phyloP scores from a whole-genome alignment of 2,797 vertebrate genomes.

The Apodemus agrarius region DNA sequence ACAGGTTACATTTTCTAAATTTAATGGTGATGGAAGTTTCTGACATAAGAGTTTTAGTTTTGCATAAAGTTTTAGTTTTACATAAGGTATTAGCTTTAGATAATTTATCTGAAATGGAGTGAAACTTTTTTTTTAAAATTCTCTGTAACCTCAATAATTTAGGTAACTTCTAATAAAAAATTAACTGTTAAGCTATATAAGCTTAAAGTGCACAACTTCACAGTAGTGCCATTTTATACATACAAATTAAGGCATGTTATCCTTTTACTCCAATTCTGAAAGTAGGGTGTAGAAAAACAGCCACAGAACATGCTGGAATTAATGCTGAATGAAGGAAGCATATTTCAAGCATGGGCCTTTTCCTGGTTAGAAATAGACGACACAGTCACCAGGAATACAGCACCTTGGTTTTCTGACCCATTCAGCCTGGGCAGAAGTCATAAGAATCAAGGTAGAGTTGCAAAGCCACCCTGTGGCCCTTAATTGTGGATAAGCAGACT shows the following conservation, averaged over 20 bases:
- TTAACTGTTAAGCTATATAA: neutral
- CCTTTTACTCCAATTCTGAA: neutral
- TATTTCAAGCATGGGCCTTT: neutral
- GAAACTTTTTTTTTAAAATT: constrained; percentile 1
- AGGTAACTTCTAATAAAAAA: constrained; percentile 54
- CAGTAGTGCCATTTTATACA: constrained; percentile 34
- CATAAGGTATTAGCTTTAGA: constrained; percentile 9
- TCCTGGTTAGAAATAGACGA: neutral
- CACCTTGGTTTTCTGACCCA: neutral
- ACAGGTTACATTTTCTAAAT: constrained; percentile 42
- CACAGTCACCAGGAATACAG: neutral
- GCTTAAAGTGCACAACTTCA: constrained; percentile 12
- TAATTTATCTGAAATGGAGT: constrained; percentile 38
- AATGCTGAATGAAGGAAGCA: neutral
- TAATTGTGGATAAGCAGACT: neutral
- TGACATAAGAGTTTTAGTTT: constrained; percentile 19
- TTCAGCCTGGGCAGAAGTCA: neutral
- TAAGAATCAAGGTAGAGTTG: fast-evolving
- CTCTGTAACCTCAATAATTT: constrained; percentile 50
- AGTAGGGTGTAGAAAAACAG: neutral
- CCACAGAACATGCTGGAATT: neutral
- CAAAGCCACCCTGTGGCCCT: neutral
- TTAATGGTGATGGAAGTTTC: constrained; percentile 23
- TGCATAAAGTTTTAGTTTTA: neutral
- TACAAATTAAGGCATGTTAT: neutral